These are phyloP conservation scores for Bucco capensis DNA, from an alignment of 2,113 vertebrate species.

Conservation along the genomic window DNA sequence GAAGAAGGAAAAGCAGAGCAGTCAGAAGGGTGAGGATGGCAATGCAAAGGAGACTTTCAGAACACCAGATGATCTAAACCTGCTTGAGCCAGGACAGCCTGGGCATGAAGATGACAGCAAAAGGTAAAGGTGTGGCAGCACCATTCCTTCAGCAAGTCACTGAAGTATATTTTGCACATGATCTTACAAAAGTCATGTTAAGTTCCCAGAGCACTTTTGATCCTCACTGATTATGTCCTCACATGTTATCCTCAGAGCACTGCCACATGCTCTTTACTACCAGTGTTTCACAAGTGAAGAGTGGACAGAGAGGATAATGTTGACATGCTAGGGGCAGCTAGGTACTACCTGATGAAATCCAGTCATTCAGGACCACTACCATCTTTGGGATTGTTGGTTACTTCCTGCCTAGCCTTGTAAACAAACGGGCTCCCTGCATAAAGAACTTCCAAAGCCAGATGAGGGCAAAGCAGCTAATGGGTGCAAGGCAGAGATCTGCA, in stretches of 20 bases:
- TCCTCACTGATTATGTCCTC: background rate
- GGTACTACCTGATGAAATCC: background rate
- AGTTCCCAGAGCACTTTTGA: background rate
- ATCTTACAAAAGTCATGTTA: background rate
- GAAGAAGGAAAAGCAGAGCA: conserved; percentile 65
- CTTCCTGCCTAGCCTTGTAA: background rate
- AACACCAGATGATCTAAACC: conserved; percentile 53
- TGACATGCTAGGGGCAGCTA: background rate
- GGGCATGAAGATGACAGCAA: conserved; percentile 12
- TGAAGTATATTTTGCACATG: background rate
- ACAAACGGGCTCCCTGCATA: background rate
- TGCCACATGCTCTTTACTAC: background rate
- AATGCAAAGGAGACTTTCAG: background rate
- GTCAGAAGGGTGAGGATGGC: background rate
- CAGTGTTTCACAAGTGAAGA: background rate
- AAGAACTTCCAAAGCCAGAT: background rate
- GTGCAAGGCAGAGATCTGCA: background rate
- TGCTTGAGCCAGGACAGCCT: conserved; percentile 37
- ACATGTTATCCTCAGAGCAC: background rate
- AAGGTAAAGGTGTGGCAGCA: conserved; percentile 67
- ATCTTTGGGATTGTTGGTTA: background rate
- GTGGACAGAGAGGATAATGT: background rate
- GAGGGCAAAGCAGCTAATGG: background rate
- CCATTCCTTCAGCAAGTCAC: background rate
- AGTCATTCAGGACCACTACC: background rate